Conservation (phyloP, 2,888 invertebrate genomes). For the Punctoribates punctum region DNA sequence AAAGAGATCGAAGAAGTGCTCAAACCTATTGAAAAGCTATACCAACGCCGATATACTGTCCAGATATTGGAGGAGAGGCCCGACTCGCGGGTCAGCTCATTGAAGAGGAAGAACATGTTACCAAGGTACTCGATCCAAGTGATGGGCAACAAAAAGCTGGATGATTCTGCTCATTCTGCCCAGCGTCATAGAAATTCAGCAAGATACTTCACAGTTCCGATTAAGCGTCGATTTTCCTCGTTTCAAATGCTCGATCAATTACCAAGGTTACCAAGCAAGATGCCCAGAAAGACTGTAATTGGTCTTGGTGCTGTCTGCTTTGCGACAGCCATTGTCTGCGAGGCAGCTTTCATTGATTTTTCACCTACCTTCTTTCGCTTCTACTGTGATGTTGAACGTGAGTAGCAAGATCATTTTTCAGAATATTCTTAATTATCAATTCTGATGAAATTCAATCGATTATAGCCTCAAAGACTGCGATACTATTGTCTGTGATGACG, state of each 20-base stretch:
- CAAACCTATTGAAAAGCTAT: conserved; percentile 5
- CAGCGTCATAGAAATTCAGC: neutral
- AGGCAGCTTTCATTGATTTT: conserved; percentile 15
- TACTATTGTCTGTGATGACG: conserved; percentile 9
- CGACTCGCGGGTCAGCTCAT: too few relatives aligned
- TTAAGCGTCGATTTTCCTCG: neutral
- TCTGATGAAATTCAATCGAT: neutral
- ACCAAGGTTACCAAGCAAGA: neutral
- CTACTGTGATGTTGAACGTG: neutral
- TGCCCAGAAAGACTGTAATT: neutral
- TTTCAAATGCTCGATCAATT: neutral
- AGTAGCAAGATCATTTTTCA: neutral
- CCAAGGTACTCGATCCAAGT: conserved; percentile 9
- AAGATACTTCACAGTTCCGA: neutral
- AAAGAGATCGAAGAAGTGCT: conserved; percentile 20
- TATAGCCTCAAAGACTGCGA: neutral
- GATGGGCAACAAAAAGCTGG: neutral
- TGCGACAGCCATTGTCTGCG: neutral
- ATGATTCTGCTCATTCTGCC: neutral
- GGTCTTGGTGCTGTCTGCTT: neutral
- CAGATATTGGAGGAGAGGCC: conserved; percentile 1
- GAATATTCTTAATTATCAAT: too few relatives aligned
- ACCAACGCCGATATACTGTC: conserved; percentile 18
- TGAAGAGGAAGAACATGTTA: neutral
- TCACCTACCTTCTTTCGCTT: conserved; percentile 5